Base-by-base conservation (phyloP, 2,113 vertebrate genomes). In the Callocephalon fimbriatum region DNA sequence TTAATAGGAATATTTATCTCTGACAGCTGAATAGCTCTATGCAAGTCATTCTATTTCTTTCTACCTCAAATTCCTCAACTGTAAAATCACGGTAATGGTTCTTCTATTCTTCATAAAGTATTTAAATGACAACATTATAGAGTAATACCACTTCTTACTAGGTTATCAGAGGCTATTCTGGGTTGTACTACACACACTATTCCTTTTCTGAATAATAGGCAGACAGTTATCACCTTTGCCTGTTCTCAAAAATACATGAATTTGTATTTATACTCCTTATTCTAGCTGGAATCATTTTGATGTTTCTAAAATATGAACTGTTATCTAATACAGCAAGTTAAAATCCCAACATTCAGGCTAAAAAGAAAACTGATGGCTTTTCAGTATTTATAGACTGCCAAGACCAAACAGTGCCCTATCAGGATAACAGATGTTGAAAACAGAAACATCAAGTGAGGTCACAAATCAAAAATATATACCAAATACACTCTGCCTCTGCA, bases 371-470 rank as follows among this genome's bases (percentile, higher is more conserved):
- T 63, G 16, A 53, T 21, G 5, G 7, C 65, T 94, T 95, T 95
- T 86, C 77, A 86, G 32, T 82, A 71, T 44, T 95, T 94, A 91
- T 47, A 83, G 38, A 75, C 66, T 61, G 74, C 23, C 65, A 90
- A 74, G 42, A 82, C 70, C 45, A 91, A 97, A 70, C n/a, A 77
- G 61, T 12, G 29, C 85, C 58, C 9, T 32, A 61, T 51, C 50
- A 88, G 80, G 86, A 88, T 51, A 94, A 81, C 85, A 98, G 84
- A 94, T 86, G 66, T 54, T 81, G 62, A 59, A 37, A 93, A 85
- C 16, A 20, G 62, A 80, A 97, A 94, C 80, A 67, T 82, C 78
- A 97, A 96, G 50, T 68, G n/a, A 96, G 50, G 84, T 94, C 93
- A 96, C 82, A 86, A 95, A 89, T 90, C 44, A 78, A 75, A 96